Conservation (phyloP, 2,797 vertebrate genomes). For the Dendrocincla tyrannina region DNA sequence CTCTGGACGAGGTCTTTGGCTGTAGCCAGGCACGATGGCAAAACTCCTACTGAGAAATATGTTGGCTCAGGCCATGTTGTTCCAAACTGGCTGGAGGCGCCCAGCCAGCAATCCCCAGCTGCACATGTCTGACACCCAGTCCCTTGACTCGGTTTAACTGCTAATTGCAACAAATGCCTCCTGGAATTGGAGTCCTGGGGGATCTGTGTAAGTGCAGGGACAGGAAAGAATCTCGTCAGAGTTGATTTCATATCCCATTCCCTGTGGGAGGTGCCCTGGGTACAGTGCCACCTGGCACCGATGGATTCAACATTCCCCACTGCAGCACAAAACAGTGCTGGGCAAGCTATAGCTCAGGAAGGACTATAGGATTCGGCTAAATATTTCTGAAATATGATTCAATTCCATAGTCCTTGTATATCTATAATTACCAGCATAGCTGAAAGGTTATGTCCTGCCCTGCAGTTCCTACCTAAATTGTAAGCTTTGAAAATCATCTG, state of each 20-base stretch:
- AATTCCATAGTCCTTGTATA: neutral
- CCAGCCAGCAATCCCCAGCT: neutral
- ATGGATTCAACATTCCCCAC: neutral
- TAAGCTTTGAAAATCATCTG: neutral
- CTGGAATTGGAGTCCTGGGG: neutral
- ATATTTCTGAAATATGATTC: neutral
- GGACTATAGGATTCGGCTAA: neutral
- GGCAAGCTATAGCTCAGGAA: neutral
- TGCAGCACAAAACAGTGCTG: neutral
- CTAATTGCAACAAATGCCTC: neutral
- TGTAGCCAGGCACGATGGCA: neutral
- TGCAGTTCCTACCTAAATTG: neutral
- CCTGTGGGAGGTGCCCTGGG: neutral
- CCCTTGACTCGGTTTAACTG: neutral
- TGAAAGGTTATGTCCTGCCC: neutral
- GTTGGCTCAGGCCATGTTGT: neutral
- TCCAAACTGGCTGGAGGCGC: neutral
- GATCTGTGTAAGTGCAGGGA: neutral
- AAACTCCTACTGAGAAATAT: neutral
- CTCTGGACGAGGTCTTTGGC: neutral
- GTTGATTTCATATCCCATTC: neutral
- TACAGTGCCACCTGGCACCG: neutral
- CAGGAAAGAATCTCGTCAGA: neutral
- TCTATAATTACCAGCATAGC: neutral
- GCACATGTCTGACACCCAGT: neutral